These are phyloP conservation scores for Aethina tumida DNA, from an alignment of 1,140 invertebrate species.

Conservation along the genomic window DNA sequence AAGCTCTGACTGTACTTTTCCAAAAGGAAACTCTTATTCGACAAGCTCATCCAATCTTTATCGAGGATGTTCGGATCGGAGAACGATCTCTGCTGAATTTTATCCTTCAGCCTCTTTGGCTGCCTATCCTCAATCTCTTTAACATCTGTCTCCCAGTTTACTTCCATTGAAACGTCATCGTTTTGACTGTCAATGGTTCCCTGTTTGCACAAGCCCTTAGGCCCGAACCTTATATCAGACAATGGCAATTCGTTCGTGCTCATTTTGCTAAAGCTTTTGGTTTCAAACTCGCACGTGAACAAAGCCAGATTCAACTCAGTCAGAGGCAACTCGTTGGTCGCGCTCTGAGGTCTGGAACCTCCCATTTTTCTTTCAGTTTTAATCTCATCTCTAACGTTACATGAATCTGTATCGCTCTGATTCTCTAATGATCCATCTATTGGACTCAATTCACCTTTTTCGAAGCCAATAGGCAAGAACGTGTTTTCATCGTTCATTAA, in stretches of 20 bases:
- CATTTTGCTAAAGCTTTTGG: conserved; percentile 36
- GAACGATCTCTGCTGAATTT: conserved; percentile 26
- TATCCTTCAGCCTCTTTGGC: conserved; percentile 1
- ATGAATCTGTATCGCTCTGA: conserved; percentile 20
- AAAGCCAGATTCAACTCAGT: conserved; percentile 32
- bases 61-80: conserved; percentile 35
- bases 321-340: conserved; percentile 41
- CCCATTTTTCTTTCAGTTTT: not conserved
- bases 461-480: conserved; percentile 6
- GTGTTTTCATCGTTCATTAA: conserved; percentile 4
- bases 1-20: conserved; percentile 24
- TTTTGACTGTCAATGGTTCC: conserved; percentile 21
- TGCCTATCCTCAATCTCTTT: conserved; percentile 12
- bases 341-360: conserved; percentile 19
- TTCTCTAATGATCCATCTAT: conserved; percentile 31
- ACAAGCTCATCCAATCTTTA: conserved; percentile 17
- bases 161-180: conserved; percentile 26
- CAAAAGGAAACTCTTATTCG: conserved; percentile 21
- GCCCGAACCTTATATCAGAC: conserved; percentile 41
- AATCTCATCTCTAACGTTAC: conserved; percentile 12
- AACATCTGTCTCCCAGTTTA: conserved; percentile 25
- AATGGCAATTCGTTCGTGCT: conserved; percentile 49
- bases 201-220: conserved; percentile 13
- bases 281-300: conserved; percentile 26
- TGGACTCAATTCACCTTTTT: conserved; percentile 26